A percentile compares a stretch with the other conserved stretches of the same genome.
Evolutionary conservation across 2,888 invertebrate species (phyloP).

Genomic region (Micropterix aruncella): DNA sequence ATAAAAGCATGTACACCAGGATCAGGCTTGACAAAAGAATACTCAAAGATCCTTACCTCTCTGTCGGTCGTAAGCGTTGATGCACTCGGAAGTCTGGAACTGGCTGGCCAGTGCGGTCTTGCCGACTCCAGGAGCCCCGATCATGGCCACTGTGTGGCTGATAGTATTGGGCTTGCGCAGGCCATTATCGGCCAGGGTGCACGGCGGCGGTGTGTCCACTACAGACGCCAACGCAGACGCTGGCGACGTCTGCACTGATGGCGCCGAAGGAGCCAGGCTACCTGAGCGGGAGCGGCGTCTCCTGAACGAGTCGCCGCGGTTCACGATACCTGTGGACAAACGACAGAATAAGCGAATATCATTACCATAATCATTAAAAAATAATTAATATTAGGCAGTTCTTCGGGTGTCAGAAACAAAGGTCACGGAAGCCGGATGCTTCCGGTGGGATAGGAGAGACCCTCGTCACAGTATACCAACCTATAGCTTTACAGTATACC

Average conservation of each 20-base stretch:
- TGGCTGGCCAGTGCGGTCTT: slow-evolving; percentile 77
- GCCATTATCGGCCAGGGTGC: slow-evolving; percentile 37
- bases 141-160: slow-evolving; percentile 56
- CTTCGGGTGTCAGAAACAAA: too few species aligned
- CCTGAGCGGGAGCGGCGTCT: slow-evolving; percentile 73
- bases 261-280: slow-evolving; percentile 54
- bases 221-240: slow-evolving; percentile 25
- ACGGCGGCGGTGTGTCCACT: slow-evolving; percentile 31
- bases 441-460: too few species aligned
- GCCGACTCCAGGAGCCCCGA: slow-evolving; percentile 70
- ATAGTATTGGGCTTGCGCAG: slow-evolving; percentile 11
- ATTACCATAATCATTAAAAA: too few species aligned
- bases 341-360: too few species aligned
- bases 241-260: slow-evolving; percentile 27
- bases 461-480: too few species aligned
- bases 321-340: slow-evolving; percentile 81
- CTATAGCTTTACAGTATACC: too few species aligned
- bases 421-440: too few species aligned
- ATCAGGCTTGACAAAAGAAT: too few species aligned
- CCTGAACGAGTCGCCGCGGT: slow-evolving; percentile 87
- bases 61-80: slow-evolving; percentile 83
- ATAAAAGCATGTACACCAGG: too few species aligned
- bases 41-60: slow-evolving; percentile 48
- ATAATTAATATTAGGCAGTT: too few species aligned
- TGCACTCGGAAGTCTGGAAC: slow-evolving; percentile 88